phyloP scores from a whole-genome alignment of 1,140 invertebrate species.

The Drosophila grimshawi region DNA sequence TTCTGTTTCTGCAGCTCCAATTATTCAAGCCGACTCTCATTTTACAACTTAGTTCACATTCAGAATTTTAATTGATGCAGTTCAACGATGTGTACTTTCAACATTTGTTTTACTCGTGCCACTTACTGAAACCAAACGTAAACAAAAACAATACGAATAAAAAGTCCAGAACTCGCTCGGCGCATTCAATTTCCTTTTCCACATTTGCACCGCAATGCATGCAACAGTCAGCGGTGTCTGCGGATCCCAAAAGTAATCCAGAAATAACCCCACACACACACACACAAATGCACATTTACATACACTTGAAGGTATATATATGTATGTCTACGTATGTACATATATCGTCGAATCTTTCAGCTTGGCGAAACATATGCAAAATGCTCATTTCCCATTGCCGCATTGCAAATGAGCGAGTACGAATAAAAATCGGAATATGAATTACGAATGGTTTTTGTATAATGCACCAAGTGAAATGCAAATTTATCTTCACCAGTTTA shows the following conservation, averaged over 20 bases:
- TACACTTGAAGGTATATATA: not conserved
- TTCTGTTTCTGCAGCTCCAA: too few species aligned
- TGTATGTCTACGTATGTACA: not conserved
- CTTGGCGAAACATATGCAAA: conserved; percentile 48
- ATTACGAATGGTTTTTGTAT: conserved; percentile 14
- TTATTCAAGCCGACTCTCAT: too few species aligned
- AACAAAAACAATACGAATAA: conserved; percentile 16
- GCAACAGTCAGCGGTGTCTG: conserved; percentile 23
- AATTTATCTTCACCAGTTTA: conserved; percentile 15
- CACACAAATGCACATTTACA: not conserved
- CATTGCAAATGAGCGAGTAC: conserved; percentile 30
- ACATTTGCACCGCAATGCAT: conserved; percentile 35
- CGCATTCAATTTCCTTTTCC: conserved; percentile 4
- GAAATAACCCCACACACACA: conserved; percentile 18
- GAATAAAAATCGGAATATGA: conserved; percentile 27
- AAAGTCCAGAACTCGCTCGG: not conserved
- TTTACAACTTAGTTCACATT: too few species aligned
- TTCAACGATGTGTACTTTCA: too few species aligned
- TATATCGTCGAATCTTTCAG: conserved; percentile 19
- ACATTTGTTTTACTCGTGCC: not conserved
- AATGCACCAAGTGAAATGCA: conserved; percentile 29
- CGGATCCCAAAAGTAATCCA: conserved; percentile 18
- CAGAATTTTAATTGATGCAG: too few species aligned
- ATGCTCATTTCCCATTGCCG: conserved; percentile 42
- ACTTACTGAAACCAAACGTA: conserved; percentile 35